These are phyloP conservation scores for Ramphastos sulfuratus DNA, from an alignment of 2,113 vertebrate species.

Conservation along the genomic window DNA sequence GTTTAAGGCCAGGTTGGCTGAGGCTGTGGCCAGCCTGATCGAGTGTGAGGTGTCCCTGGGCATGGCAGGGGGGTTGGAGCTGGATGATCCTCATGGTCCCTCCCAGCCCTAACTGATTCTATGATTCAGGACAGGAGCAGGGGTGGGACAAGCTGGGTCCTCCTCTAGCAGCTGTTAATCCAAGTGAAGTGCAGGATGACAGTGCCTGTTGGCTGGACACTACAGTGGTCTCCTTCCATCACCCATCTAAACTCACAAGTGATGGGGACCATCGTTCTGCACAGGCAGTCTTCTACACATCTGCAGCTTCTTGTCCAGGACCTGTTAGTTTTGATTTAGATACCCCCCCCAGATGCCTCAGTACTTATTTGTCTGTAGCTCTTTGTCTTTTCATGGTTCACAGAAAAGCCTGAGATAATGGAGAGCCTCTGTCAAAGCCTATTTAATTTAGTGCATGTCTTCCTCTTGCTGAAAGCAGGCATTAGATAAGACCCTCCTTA, in stretches of 20 bases:
- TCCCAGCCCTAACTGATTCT: too few relatives aligned
- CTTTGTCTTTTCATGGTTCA: conserved; percentile 47
- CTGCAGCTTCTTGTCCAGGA: neutral
- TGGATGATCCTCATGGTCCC: too few relatives aligned
- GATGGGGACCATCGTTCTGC: rapidly evolving
- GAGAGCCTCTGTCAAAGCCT: conserved; percentile 22
- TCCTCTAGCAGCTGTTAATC: neutral
- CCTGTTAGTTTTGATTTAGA: neutral
- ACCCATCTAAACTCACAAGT: neutral
- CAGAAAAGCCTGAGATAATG: conserved; percentile 27
- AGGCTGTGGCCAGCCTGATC: too few relatives aligned
- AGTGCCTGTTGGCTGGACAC: rapidly evolving
- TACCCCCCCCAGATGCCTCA: neutral
- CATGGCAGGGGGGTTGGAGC: too few relatives aligned
- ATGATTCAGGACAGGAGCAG: neutral
- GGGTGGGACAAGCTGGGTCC: rapidly evolving
- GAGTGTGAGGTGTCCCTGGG: too few relatives aligned
- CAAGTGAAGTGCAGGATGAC: rapidly evolving
- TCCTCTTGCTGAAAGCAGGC: conserved; percentile 1
- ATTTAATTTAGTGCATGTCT: conserved; percentile 48
- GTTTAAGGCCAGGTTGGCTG: too few relatives aligned
- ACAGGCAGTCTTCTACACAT: neutral
- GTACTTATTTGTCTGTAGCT: conserved; percentile 1
- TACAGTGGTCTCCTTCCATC: neutral
- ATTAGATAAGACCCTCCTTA: conserved; percentile 45